Base-by-base conservation (phyloP, 2,888 invertebrate genomes). In the Perizoma flavofasciatum region DNA sequence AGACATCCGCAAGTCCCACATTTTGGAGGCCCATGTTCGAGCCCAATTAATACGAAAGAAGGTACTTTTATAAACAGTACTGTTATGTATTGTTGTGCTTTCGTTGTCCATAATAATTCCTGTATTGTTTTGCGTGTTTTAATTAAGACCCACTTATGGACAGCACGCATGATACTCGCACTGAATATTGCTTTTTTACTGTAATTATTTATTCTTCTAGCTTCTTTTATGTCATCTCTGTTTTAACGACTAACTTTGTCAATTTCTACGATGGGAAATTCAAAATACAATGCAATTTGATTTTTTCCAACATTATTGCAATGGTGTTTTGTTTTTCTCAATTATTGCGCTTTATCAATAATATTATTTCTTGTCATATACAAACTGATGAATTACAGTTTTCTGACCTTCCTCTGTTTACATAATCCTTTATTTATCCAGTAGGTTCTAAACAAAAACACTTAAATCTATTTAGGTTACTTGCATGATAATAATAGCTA, bases 1-100 rank as follows among this genome's bases (percentile, higher is more conserved):
- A 53, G 98, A 98, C 86, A 98, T 98, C 96, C 94, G 98, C 72
- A 97, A 97, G 89, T 98, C 98, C 66, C 99, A 99, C 91, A 98
- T 99, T 76, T 97, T 99, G 73, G 99, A 99, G 89, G 98, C 99
- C 60, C 98, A 98, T 86, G 96, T 99, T 45, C 94, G 98, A 70
- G 98, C 98, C 32, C 97, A 98, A 87, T 94, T 99, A 83, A 99
- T 99, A 81, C 95, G 96, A 81, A 96, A 97, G 89, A 97, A 97
- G 94, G 96, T 98, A 78, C 94, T 65, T 66, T 62, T 53, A 65
- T 58, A 49, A 51, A 51, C 57, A 55, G 96, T 98, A 77, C 94
- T 66, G 59, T 61, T 22, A 59, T 55, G 58, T 63, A 49, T 66
- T 70, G 66, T 41, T 67, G 53, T 65, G 57, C 65, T 73, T 63